Percentiles rank a stretch among this genome's conserved stretches.
Conservation (phyloP, 2,113 vertebrate species). For the Actenoides hombroni region DNA sequence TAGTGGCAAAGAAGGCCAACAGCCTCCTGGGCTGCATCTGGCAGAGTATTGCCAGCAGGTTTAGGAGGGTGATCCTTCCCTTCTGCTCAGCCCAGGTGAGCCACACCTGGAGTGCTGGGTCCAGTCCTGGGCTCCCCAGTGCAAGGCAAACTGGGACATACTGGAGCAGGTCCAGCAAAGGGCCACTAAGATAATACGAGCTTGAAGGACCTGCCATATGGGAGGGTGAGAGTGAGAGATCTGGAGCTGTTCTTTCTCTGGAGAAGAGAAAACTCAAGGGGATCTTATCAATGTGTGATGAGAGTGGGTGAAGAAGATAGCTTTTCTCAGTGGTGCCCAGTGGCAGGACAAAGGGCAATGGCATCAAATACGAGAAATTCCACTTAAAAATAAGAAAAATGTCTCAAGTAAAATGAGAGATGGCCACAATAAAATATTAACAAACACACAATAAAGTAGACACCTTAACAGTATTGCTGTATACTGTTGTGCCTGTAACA, state of each 20-base stretch:
- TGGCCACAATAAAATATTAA: constrained; percentile 45
- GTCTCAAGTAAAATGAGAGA: neutral
- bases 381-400: neutral
- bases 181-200: too few relatives aligned
- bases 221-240: neutral
- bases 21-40: neutral
- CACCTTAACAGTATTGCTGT: neutral
- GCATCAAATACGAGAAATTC: neutral
- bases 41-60: neutral
- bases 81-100: neutral
- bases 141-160: neutral
- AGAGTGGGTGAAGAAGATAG: neutral
- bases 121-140: neutral
- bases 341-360: neutral
- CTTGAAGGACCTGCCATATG: neutral
- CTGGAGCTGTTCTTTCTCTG: neutral
- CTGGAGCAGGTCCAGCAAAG: neutral
- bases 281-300: neutral
- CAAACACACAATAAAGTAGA: neutral
- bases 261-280: fast-evolving
- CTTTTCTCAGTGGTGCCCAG: neutral
- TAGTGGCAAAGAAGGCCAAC: neutral
- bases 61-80: neutral
- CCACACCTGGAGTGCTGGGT: neutral
- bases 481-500: constrained; percentile 36